Evolutionary conservation across 23 tunicate genomes (phyloP).

Genomic region (Styela plicata): DNA sequence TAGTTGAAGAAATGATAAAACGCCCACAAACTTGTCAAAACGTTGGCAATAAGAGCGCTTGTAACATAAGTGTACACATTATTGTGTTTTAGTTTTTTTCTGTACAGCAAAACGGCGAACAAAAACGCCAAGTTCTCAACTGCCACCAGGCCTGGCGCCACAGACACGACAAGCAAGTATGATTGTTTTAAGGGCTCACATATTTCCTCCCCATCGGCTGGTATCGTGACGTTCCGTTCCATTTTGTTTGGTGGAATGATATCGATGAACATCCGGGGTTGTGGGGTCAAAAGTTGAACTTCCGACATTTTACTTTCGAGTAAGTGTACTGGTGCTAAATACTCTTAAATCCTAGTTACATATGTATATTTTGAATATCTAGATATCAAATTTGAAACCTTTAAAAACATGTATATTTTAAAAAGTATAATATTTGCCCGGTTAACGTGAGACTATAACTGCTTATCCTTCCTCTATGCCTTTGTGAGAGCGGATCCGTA

Average conservation of each 20-base stretch:
- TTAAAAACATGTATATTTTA: too few species aligned
- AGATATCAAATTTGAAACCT: too few species aligned
- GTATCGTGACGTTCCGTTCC: not conserved
- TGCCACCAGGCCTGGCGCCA: conserved; percentile 73
- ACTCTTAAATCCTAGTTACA: too few species aligned
- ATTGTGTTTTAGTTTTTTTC: conserved; percentile 65
- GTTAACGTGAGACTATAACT: too few species aligned
- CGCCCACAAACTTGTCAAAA: conserved; percentile 58
- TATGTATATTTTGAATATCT: too few species aligned
- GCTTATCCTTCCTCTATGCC: too few species aligned
- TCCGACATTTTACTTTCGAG: not conserved
- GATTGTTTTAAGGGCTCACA: conserved; percentile 57
- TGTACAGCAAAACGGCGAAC: conserved; percentile 41
- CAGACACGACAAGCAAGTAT: conserved; percentile 44
- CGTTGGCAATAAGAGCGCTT: conserved; percentile 73
- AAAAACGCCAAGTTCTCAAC: conserved; percentile 69
- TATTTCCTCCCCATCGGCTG: conserved; percentile 9
- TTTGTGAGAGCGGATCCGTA: too few species aligned
- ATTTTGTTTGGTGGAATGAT: not conserved
- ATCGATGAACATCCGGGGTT: not conserved
- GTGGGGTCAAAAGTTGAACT: not conserved
- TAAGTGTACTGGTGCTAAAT: too few species aligned
- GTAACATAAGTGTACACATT: conserved; percentile 88
- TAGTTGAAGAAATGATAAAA: conserved; percentile 92
- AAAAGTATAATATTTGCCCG: too few species aligned